These are phyloP conservation scores for Clarias gariepinus DNA, from an alignment of 2,113 vertebrate species.

Conservation along the genomic window DNA sequence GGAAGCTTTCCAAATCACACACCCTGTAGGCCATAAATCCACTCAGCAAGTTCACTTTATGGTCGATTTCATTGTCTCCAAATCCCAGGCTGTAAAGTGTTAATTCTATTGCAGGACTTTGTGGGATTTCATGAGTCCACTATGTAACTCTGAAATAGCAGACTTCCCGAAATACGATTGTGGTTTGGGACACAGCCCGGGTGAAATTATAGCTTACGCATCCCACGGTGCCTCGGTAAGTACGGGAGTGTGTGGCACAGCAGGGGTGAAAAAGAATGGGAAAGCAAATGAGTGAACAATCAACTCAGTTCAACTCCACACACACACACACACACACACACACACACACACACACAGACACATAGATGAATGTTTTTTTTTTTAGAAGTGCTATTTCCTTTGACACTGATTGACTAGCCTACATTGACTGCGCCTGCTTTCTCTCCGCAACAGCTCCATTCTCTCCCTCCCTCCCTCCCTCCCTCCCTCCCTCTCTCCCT, in stretches of 20 bases:
- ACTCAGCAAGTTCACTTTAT: background rate
- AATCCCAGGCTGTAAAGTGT: background rate
- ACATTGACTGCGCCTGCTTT: slow-evolving; percentile 14
- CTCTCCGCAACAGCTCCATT: slow-evolving; percentile 5
- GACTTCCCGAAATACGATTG: slow-evolving; percentile 7
- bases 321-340: slow-evolving; percentile 28
- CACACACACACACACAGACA: slow-evolving; percentile 28
- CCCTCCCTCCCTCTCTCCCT: background rate
- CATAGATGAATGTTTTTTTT: background rate
- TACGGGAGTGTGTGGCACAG: background rate
- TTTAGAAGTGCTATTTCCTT: slow-evolving; percentile 25
- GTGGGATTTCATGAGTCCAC: slow-evolving; percentile 1
- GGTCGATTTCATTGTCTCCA: background rate
- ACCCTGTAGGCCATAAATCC: background rate
- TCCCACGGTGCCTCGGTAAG: slow-evolving; percentile 8
- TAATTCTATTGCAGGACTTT: background rate
- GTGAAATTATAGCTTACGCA: slow-evolving; percentile 38
- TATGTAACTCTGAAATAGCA: slow-evolving; percentile 7
- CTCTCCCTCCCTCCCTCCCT: background rate
- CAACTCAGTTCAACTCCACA: background rate
- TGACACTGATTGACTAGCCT: slow-evolving; percentile 47
- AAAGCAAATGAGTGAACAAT: slow-evolving; percentile 54
- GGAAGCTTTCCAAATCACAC: background rate
- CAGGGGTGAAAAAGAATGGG: background rate
- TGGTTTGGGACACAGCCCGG: background rate